phyloP scores from a whole-genome alignment of 2,797 vertebrate genomes.

The Urophycis tenuis region DNA sequence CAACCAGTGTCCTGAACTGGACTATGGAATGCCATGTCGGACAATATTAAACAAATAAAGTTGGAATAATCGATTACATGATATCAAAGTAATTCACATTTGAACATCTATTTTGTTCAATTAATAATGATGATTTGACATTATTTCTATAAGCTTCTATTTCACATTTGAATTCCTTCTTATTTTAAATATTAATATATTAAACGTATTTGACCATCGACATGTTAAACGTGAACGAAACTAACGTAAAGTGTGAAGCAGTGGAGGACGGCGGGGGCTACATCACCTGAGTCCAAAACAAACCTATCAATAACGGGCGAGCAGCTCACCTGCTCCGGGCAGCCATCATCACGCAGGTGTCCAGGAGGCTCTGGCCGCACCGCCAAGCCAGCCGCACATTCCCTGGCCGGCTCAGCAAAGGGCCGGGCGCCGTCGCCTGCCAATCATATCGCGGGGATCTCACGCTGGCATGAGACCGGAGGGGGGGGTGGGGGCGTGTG shows the following conservation, averaged over 20 bases:
- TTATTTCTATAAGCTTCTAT: neutral
- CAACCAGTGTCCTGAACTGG: too few relatives aligned
- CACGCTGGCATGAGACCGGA: neutral
- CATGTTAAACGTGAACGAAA: neutral
- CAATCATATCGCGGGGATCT: neutral
- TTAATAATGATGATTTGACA: neutral
- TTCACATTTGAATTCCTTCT: too few relatives aligned
- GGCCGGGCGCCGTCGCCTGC: neutral
- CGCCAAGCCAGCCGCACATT: neutral
- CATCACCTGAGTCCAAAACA: too few relatives aligned
- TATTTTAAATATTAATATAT: too few relatives aligned
- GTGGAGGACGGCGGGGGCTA: too few relatives aligned
- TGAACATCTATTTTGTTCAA: neutral
- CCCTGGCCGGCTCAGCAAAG: neutral
- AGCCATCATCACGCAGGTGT: neutral
- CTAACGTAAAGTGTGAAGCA: too few relatives aligned
- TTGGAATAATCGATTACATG: neutral
- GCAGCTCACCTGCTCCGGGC: neutral
- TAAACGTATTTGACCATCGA: too few relatives aligned
- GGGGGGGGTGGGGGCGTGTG: constrained; percentile 37
- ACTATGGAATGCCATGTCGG: too few relatives aligned
- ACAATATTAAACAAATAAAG: too few relatives aligned
- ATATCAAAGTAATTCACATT: neutral
- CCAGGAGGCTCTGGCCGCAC: neutral
- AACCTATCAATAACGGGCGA: too few relatives aligned